Evolutionary conservation across 2,113 vertebrate genomes (phyloP).

Genomic region (Salvelinus sp.): DNA sequence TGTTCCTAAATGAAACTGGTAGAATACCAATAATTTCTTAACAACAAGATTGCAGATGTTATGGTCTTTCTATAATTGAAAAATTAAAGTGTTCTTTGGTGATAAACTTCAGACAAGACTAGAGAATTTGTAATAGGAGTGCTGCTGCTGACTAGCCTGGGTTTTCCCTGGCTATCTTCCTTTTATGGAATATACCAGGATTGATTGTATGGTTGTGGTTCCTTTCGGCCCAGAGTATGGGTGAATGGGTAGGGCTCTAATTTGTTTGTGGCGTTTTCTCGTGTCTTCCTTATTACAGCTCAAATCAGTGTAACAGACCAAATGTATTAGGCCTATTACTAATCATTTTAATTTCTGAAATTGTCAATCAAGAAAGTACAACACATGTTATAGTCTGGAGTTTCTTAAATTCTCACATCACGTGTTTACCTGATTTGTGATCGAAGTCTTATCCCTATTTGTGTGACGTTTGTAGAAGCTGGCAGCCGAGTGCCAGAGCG

Average conservation of each 20-base stretch:
- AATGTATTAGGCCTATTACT: not conserved
- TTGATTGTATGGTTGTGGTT: conserved; percentile 34
- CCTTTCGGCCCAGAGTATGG: conserved; percentile 15
- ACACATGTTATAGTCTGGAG: not conserved
- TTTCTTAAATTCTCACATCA: not conserved
- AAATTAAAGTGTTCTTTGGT: not conserved
- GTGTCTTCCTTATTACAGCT: not conserved
- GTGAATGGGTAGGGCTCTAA: conserved; percentile 32
- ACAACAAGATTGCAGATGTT: too few species aligned
- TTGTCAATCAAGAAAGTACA: too few species aligned
- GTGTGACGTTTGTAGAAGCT: conserved; percentile 78
- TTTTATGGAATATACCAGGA: not conserved
- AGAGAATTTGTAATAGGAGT: not conserved
- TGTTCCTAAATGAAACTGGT: too few species aligned
- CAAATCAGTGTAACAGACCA: not conserved
- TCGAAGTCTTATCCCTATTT: conserved; percentile 2
- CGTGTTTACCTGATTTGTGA: not conserved
- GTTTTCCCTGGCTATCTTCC: not conserved
- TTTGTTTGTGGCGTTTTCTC: not conserved
- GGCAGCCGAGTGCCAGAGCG: conserved; percentile 93
- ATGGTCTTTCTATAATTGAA: not conserved
- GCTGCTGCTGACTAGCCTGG: not conserved
- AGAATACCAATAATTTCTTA: too few species aligned
- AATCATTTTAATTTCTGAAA: not conserved
- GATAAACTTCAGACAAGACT: not conserved